These are phyloP conservation scores for Hirtodrosophila confusa DNA, from an alignment of 2,888 invertebrate genomes.

Conservation along the genomic window DNA sequence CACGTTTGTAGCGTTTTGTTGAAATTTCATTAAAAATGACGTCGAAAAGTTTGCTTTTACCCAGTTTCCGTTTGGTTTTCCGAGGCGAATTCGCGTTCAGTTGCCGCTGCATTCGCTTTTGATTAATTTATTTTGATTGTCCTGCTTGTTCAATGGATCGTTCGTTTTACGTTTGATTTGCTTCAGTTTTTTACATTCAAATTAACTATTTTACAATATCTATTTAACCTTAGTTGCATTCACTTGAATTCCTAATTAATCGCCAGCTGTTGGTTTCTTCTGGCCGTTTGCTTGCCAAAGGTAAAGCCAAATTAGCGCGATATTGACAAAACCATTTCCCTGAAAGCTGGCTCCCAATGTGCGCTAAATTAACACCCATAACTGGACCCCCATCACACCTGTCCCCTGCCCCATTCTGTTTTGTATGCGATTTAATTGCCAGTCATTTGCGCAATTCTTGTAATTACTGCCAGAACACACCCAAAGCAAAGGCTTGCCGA, in stretches of 20 bases:
- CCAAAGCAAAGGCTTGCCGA: constrained; percentile 42
- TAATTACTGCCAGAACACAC: constrained; percentile 51
- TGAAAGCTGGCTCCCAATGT: constrained; percentile 17
- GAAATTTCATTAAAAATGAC: constrained; percentile 77
- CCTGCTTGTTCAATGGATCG: constrained; percentile 36
- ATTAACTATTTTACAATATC: constrained; percentile 67
- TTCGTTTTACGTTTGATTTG: constrained; percentile 53
- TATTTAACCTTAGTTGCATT: constrained; percentile 72
- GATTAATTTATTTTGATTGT: constrained; percentile 50
- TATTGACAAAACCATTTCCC: constrained; percentile 28
- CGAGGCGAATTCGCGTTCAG: constrained; percentile 31
- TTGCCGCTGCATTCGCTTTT: constrained; percentile 33
- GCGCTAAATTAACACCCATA: constrained; percentile 11
- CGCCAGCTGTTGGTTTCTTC: constrained; percentile 34
- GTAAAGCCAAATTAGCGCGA: constrained; percentile 34
- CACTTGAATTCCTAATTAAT: constrained; percentile 77
- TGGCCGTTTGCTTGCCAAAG: constrained; percentile 35
- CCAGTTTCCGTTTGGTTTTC: constrained; percentile 33
- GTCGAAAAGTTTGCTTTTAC: constrained; percentile 67
- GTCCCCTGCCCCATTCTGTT: background rate
- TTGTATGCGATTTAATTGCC: constrained; percentile 47
- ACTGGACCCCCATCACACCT: background rate
- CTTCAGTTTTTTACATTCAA: constrained; percentile 55
- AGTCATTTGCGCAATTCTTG: constrained; percentile 47
- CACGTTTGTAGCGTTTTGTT: constrained; percentile 73